These are phyloP conservation scores for Pasiphila rectangulata DNA, from an alignment of 2,888 invertebrate genomes.

Conservation along the genomic window DNA sequence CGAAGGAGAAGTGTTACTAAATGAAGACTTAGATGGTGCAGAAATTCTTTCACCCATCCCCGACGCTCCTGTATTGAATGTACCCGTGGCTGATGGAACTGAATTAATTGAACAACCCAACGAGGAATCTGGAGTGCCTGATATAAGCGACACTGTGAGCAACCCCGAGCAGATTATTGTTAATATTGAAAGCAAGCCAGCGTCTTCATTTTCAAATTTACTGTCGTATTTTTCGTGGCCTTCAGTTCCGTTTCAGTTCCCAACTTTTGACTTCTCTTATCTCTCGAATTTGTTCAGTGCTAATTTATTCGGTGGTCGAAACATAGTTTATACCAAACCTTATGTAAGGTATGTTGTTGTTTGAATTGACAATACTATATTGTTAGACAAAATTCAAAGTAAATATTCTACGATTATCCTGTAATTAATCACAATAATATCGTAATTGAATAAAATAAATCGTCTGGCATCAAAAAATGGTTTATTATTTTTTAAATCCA, in stretches of 20 bases:
- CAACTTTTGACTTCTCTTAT: slow-evolving; percentile 14
- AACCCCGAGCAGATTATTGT: slow-evolving; percentile 13
- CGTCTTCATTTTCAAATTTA: background rate
- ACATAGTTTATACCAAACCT: slow-evolving; percentile 1
- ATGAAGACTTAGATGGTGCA: background rate
- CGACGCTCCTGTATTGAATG: slow-evolving; percentile 22
- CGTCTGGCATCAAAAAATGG: too few species aligned
- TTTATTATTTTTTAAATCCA: slow-evolving; percentile 46
- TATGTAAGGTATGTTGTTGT: slow-evolving; percentile 13
- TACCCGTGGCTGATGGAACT: slow-evolving; percentile 12
- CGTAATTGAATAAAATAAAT: too few species aligned
- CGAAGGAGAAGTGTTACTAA: slow-evolving; percentile 8
- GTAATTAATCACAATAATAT: too few species aligned
- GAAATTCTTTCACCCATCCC: slow-evolving; percentile 18
- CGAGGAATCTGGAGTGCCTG: slow-evolving; percentile 6
- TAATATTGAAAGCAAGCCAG: slow-evolving; percentile 3
- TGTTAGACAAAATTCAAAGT: background rate
- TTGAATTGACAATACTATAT: background rate
- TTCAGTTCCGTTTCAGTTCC: background rate
- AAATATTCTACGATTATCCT: too few species aligned
- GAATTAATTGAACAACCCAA: slow-evolving; percentile 3
- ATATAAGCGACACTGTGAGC: slow-evolving; percentile 1
- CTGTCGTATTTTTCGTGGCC: slow-evolving; percentile 6
- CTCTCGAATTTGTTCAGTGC: slow-evolving; percentile 13
- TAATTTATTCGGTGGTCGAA: too few species aligned